Evolutionary conservation across 2,113 vertebrate species (phyloP).

Genomic region (Otocyon megalotis): DNA sequence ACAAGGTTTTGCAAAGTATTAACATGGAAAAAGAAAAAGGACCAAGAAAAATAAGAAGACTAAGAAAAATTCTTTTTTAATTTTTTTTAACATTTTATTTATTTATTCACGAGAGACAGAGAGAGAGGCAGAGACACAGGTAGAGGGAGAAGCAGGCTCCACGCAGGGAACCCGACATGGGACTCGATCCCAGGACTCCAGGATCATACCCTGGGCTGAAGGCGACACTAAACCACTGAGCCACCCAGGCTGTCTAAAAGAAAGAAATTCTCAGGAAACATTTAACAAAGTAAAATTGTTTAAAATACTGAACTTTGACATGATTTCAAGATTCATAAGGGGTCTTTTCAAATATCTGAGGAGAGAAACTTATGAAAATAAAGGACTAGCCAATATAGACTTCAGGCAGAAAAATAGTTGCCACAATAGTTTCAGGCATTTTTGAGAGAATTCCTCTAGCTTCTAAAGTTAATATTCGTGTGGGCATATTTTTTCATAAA

Average conservation of each 20-base stretch:
- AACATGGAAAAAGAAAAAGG: not conserved
- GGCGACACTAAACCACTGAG: no score
- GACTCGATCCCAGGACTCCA: no score
- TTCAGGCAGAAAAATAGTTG: not conserved
- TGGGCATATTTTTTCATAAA: not conserved
- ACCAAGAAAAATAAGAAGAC: not conserved
- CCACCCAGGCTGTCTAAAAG: not conserved
- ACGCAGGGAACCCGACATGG: no score
- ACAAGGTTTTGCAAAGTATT: not conserved
- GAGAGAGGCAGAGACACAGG: no score
- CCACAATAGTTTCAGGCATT: not conserved
- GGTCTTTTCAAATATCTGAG: not conserved
- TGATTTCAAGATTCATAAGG: not conserved
- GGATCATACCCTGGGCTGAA: no score
- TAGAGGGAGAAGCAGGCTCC: no score
- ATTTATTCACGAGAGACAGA: no score
- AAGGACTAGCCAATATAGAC: not conserved
- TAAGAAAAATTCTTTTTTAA: not conserved
- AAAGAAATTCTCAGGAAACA: not conserved
- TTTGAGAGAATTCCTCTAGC: not conserved
- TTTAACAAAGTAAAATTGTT: not conserved
- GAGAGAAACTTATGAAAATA: slow-evolving; percentile 2
- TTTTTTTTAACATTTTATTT: no score
- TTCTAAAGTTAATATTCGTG: slow-evolving; percentile 9
- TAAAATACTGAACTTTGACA: not conserved